Base-by-base conservation (phyloP, 1,140 invertebrate genomes). In the Scylla paramamosain region DNA sequence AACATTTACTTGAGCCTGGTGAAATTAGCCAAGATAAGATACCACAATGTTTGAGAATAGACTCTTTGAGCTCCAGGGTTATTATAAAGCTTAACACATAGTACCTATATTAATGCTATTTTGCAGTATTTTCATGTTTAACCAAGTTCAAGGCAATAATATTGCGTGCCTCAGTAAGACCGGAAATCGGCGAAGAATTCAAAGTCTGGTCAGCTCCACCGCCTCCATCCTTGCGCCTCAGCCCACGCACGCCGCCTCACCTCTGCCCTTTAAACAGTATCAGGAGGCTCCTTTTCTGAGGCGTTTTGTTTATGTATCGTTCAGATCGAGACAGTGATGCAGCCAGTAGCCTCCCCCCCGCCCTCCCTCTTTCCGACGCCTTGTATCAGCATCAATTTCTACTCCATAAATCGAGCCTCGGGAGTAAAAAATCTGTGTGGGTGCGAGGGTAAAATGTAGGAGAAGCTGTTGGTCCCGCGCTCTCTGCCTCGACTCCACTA, bases 401-500 rank as follows among this genome's bases (percentile, higher is more conserved):
- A 25, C 46, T 91, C 48, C 48, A 83, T 77, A 92, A 83, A 92
- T 39, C 28, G 91, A 25, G 67, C 14, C 29, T 39, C 48, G 0
- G 59, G 82, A 77, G 39, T 31, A 31, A 39, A 46, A 83, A 83
- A 28, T 83, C 29, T 92, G 91, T 92, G 67, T 92, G 91, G 77
- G 91, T 28, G 91, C 59, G 91, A 48, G 91, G 77, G 59, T 91
- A 86, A 91, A 91, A 91, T 91, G 89, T 82, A 52, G 59, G 87
- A 77, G 77, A 67, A 83, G 93, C 52, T 94, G 93, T 88, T 94
- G 93, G 93, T 90, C 59, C 28, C 52, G 59, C 93, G 67, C 93
- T 94, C 93, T 94, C 89, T 59, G 46, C 86, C 84, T 87, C 83
- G 83, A 88, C 93, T 93, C 83, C 45, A 48, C 93, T 94, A 94